Percentiles rank a stretch among this genome's conserved stretches.
These are phyloP conservation scores for Serinus canaria DNA, from an alignment of 2,113 vertebrate species.

Conservation along the genomic window DNA sequence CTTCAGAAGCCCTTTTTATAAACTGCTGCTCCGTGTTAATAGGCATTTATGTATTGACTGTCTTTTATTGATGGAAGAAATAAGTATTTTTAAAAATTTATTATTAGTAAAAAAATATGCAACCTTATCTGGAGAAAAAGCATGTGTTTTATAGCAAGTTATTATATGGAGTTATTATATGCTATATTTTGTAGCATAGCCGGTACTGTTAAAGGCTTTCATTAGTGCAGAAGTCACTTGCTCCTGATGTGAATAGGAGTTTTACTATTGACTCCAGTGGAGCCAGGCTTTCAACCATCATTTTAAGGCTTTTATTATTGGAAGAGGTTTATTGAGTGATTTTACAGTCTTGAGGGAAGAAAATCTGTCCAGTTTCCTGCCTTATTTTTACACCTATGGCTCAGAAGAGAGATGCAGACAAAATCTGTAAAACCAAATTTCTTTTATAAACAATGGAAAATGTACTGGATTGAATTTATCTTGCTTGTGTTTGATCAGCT, in stretches of 20 bases:
- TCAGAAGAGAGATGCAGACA: not conserved
- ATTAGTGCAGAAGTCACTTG: not conserved
- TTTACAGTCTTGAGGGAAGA: slow-evolving; percentile 27
- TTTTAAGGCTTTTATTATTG: slow-evolving; percentile 23
- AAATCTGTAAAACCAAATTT: slow-evolving; percentile 18
- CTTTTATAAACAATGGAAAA: slow-evolving; percentile 18
- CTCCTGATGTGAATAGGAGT: not conserved
- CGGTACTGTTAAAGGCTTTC: not conserved
- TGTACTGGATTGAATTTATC: not conserved
- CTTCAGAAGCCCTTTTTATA: not conserved
- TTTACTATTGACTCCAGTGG: not conserved
- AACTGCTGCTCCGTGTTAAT: not conserved
- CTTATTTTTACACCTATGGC: not conserved
- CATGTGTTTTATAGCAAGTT: not conserved
- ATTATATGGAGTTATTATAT: not conserved
- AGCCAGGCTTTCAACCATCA: not conserved
- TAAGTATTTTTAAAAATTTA: not conserved
- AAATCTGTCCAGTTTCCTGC: slow-evolving; percentile 12
- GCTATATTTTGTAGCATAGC: not conserved
- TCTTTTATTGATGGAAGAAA: not conserved
- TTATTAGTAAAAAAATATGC: not conserved
- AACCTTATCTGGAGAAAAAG: not conserved
- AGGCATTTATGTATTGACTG: not conserved
- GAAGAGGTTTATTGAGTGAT: slow-evolving; percentile 15
- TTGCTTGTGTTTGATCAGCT: not conserved